Percentiles rank a stretch among this genome's conserved stretches.
Evolutionary conservation across 2,113 vertebrate genomes (phyloP).

Genomic region (Semicossyphus pulcher): DNA sequence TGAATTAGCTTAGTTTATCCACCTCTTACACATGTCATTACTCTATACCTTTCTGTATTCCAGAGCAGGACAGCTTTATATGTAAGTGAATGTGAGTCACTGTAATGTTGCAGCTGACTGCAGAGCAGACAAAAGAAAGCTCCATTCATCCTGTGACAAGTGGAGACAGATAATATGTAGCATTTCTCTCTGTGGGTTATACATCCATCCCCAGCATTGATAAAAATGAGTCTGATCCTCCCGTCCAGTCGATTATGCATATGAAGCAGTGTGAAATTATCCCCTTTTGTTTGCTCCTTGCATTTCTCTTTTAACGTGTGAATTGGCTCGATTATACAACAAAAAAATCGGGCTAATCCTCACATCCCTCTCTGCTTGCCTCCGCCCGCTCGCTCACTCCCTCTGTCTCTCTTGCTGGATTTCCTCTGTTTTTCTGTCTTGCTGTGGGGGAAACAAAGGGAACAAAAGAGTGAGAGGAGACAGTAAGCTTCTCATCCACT

Average conservation of each 20-base stretch:
- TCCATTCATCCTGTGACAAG: neutral
- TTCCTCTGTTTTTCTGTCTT: constrained; percentile 79
- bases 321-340: constrained; percentile 68
- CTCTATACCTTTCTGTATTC: neutral
- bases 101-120: neutral
- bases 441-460: constrained; percentile 76
- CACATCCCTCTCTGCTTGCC: constrained; percentile 62
- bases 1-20: neutral
- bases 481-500: constrained; percentile 77
- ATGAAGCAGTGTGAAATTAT: constrained; percentile 62
- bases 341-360: constrained; percentile 68
- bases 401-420: constrained; percentile 69
- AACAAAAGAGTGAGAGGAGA: constrained; percentile 77
- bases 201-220: constrained; percentile 30
- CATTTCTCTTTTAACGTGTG: constrained; percentile 58
- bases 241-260: constrained; percentile 42
- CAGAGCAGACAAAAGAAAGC: constrained; percentile 16
- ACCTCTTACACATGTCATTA: neutral
- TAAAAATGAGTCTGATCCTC: constrained; percentile 56
- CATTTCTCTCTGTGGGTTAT: constrained; percentile 6
- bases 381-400: constrained; percentile 59
- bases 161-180: neutral
- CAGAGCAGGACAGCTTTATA: neutral
- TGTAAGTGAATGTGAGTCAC: neutral
- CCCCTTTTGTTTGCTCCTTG: constrained; percentile 64